Evolutionary conservation across 2,888 invertebrate species (phyloP).

Genomic region (Liposcelis brunnea): DNA sequence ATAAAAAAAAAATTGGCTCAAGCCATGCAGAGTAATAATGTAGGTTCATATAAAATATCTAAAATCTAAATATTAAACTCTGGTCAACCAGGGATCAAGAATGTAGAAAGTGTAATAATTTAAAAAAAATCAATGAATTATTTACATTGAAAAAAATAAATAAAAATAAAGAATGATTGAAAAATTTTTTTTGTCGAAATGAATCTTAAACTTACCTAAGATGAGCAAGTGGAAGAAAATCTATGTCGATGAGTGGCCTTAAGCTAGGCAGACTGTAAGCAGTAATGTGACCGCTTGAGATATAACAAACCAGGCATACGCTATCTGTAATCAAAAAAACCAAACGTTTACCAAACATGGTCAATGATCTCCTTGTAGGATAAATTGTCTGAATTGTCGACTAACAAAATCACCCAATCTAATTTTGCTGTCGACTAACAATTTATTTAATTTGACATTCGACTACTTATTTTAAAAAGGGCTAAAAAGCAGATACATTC

Average conservation of each 20-base stretch:
- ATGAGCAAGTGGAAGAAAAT: slow-evolving; percentile 86
- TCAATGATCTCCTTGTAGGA: too few species aligned
- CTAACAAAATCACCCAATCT: too few species aligned
- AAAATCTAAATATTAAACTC: background rate
- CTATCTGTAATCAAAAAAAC: slow-evolving; percentile 49
- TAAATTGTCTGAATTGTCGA: too few species aligned
- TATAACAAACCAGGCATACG: slow-evolving; percentile 84
- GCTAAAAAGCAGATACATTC: too few species aligned
- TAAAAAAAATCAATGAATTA: background rate
- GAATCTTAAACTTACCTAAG: slow-evolving; percentile 52
- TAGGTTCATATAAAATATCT: slow-evolving; percentile 10
- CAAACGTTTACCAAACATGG: slow-evolving; percentile 1
- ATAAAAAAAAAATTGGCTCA: slow-evolving; percentile 5
- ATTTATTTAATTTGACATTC: too few species aligned
- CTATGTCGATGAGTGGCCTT: slow-evolving; percentile 77
- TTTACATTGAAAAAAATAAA: slow-evolving; percentile 3
- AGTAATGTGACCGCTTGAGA: slow-evolving; percentile 84
- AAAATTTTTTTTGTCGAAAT: slow-evolving; percentile 19
- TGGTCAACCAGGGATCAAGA: slow-evolving; percentile 1
- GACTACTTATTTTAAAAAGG: too few species aligned
- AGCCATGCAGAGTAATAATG: slow-evolving; percentile 8
- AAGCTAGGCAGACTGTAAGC: slow-evolving; percentile 93
- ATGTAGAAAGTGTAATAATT: background rate
- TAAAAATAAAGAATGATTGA: slow-evolving; percentile 8
- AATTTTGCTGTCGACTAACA: too few species aligned